Evolutionary conservation across 1,140 invertebrate genomes (phyloP), one percentile per base, ranked within the genome.

Genomic region (Orchestia grillus): DNA sequence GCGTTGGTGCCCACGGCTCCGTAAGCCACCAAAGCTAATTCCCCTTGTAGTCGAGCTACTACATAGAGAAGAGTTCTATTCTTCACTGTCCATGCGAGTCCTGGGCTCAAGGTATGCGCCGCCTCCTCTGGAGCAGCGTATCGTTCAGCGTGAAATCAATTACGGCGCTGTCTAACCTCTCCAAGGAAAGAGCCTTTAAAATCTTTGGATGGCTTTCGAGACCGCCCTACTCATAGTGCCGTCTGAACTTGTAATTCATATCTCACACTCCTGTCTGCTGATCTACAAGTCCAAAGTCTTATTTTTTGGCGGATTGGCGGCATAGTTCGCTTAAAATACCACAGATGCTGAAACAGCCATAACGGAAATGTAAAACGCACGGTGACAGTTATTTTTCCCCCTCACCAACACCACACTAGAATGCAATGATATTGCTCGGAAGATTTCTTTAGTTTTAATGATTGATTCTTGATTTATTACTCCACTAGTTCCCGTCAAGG

Each of bases 141-240:
- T 94, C 92, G 92, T 94, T 91, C 92, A 47, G 92, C 92, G 92
- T 94, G 92, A 94, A 94, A 45, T 94, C 92, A 94, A 94, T 94
- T 94, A 94, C 44, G 43, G 41, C 36, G 44, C 92, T 94, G 92
- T 94, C 92, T 40, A n/a, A 45, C 92, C 92, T 23, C 44, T 40
- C 44, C 8, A 47, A 94, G 92, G n/a, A 94, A 47, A 4, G 92
- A 45, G 43, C 43, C 43, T 94, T 45, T 94, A 45, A 94, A 94
- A 94, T 94, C 92, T 45, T 94, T 3, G 15, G 62, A 36, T 77
- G 15, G 62, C 62, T 77, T 77, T 23, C 36, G 28, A 77, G 62
- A 77, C 62, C 28, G 62, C 62, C 28, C 62, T 15, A 77, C 62
- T 77, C 15, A 77, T 15, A 1, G 11, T 36, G 62, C 62, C 11